phyloP scores from a whole-genome alignment of 2,888 invertebrate genomes.

The Drosophila anomelani region DNA sequence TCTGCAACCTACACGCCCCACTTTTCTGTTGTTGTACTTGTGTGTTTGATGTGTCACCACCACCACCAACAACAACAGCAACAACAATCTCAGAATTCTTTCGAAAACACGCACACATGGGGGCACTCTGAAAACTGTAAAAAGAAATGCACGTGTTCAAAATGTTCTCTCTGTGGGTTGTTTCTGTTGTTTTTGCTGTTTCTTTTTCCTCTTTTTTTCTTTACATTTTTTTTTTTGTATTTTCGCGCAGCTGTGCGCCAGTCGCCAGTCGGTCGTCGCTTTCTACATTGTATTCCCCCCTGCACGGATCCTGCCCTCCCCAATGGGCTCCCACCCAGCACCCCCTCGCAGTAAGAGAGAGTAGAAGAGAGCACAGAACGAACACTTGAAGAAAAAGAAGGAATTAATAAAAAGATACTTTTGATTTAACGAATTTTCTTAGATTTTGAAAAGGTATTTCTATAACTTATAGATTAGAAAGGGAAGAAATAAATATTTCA shows the following conservation, averaged over 20 bases:
- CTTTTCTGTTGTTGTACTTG: constrained; percentile 17
- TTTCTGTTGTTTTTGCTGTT: constrained; percentile 33
- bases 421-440: neutral
- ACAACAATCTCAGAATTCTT: constrained; percentile 63
- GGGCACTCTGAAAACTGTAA: constrained; percentile 50
- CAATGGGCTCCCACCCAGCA: constrained; percentile 5
- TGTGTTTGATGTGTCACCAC: constrained; percentile 66
- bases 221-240: constrained; percentile 65
- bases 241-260: constrained; percentile 78
- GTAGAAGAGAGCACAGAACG: constrained; percentile 3
- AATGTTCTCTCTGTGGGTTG: constrained; percentile 72
- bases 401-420: neutral
- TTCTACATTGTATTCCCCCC: constrained; percentile 61
- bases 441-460: neutral
- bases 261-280: constrained; percentile 75
- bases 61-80: constrained; percentile 35
- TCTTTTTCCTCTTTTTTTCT: constrained; percentile 33
- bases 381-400: constrained; percentile 5
- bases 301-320: constrained; percentile 24
- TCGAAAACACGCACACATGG: constrained; percentile 47
- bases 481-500: neutral
- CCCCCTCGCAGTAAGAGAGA: constrained; percentile 15
- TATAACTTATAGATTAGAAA: neutral
- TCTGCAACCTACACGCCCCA: constrained; percentile 53
- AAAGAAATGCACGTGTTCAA: constrained; percentile 78